Conservation (phyloP, 2,888 invertebrate genomes). For the Drosophila mimica region DNA sequence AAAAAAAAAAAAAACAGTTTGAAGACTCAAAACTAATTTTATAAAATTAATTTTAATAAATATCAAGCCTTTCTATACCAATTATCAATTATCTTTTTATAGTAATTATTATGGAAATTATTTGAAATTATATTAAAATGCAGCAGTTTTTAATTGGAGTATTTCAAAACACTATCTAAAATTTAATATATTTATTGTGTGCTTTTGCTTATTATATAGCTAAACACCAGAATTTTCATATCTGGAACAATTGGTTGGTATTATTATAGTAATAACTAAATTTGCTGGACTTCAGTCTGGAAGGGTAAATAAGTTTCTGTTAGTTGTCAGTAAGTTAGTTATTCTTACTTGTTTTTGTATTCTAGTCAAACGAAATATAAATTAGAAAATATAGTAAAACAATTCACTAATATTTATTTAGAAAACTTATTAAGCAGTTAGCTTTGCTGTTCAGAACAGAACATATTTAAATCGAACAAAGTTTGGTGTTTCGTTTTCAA, state of each 20-base stretch:
- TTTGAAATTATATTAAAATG: neutral
- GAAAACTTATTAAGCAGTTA: neutral
- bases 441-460: neutral
- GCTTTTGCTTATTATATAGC: neutral
- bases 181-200: neutral
- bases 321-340: neutral
- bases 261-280: too few relatives aligned
- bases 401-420: neutral
- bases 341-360: neutral
- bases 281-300: neutral
- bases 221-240: neutral
- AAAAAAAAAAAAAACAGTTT: too few relatives aligned
- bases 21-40: too few relatives aligned
- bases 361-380: neutral
- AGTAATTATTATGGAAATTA: neutral
- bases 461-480: neutral
- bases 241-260: neutral
- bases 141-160: neutral
- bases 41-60: neutral
- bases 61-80: fast-evolving
- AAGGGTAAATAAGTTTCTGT: neutral
- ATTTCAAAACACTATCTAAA: neutral
- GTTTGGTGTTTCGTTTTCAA: neutral
- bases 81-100: too few relatives aligned
- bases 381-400: neutral